Base-by-base conservation (phyloP, 2,797 vertebrate genomes). In the Neosalanx taihuensis region DNA sequence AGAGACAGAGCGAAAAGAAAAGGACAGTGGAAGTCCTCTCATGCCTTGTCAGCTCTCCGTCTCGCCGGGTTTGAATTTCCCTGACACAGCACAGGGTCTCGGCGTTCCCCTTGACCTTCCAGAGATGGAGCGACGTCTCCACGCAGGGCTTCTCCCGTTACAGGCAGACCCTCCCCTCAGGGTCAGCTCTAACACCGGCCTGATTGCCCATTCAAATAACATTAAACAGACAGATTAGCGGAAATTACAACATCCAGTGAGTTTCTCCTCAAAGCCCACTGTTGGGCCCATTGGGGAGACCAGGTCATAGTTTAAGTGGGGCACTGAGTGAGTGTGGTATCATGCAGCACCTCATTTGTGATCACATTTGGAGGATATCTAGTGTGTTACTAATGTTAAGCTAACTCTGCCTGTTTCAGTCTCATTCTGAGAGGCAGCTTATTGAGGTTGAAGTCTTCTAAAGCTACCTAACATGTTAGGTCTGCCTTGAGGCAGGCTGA, bases 21-120 rank as follows among this genome's bases (percentile, higher is more conserved):
- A 46, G 31, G 29, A 35, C 20, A 64, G 51, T 33, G 7, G 58
- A 49, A 6, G 26, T 37, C 13, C 49, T 57, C 18, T 64, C 64
- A 72, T 49, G 74, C 72, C 65, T 68, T 29, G 62, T 71, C 70
- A 68, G 51, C 66, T 71, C 59, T 51, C 70, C 67, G 58, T 76
- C 58, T n/a, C 6, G 61, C 3, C 13, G 62, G 72, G 84, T 81
- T 84, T 87, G 33, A 76, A 82, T 91, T 90, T 83, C 86, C 71
- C 87, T 85, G 88, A 87, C 77, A 33, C 79, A 57, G 78, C 58
- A 72, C 71, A 65, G 75, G 65, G 58, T 30, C 30, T 67, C 0
- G 6, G 63, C 49, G 67, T 61, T 66, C 26, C 56, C 53, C 60
- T 41, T 13, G 70, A 79, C 77, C 76, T 77, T 78, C 64, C 62